phyloP scores from a whole-genome alignment of 2,888 invertebrate genomes.

The Eucera pruinosa region DNA sequence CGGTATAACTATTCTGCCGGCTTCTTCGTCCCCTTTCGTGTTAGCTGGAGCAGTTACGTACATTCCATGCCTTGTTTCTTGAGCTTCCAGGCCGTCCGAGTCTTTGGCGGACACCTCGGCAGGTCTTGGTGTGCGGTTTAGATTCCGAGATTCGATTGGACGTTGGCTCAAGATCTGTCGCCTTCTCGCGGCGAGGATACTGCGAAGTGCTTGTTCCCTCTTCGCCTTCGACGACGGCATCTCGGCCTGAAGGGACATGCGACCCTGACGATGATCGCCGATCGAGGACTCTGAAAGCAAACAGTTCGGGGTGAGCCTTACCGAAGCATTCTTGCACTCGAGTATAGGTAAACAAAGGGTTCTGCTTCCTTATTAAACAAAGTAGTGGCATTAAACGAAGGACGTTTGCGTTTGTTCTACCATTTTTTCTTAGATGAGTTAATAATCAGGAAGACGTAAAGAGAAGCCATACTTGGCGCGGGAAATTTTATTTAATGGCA shows the following conservation, averaged over 20 bases:
- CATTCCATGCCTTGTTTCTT: constrained; percentile 76
- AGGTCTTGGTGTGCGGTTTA: constrained; percentile 53
- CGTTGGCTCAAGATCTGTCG: constrained; percentile 87
- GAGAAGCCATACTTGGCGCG: too few species aligned
- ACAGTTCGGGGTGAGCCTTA: constrained; percentile 12
- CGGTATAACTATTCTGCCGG: background rate
- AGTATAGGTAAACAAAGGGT: background rate
- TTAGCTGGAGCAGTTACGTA: constrained; percentile 69
- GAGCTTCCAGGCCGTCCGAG: constrained; percentile 75
- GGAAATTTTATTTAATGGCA: too few species aligned
- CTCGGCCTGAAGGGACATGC: constrained; percentile 75
- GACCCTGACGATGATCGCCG: constrained; percentile 74
- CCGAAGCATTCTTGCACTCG: background rate
- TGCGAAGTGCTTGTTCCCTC: constrained; percentile 78
- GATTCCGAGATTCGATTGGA: constrained; percentile 68
- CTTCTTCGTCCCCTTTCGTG: constrained; percentile 42
- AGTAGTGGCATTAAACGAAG: background rate
- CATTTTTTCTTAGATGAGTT: too few species aligned
- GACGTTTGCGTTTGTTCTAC: too few species aligned
- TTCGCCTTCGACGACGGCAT: constrained; percentile 76
- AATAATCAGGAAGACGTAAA: too few species aligned
- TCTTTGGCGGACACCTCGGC: constrained; percentile 45
- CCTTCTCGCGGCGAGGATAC: constrained; percentile 87
- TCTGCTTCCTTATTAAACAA: background rate
- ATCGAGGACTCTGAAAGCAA: constrained; percentile 71